Conservation (phyloP, 2,888 invertebrate species). For the Agrotis segetum region DNA sequence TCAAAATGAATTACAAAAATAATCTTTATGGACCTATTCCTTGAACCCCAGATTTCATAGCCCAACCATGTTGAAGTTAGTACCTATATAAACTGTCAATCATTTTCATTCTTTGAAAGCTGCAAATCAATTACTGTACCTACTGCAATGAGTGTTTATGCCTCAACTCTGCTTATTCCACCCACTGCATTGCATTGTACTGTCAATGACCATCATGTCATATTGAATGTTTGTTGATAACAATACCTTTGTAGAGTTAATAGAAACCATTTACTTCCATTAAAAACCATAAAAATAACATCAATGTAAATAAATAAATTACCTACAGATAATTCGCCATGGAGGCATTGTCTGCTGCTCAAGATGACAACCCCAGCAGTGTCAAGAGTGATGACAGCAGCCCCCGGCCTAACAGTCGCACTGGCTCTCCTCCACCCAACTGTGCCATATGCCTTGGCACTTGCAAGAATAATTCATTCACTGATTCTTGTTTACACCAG, state of each 20-base stretch:
- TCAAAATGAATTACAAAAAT: constrained; percentile 25
- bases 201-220: background rate
- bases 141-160: too few relatives aligned
- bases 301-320: background rate
- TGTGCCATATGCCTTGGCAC: constrained; percentile 98
- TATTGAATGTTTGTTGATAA: background rate
- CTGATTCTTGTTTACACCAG: constrained; percentile 97
- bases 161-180: background rate
- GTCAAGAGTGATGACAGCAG: constrained; percentile 88
- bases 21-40: constrained; percentile 2
- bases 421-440: constrained; percentile 94
- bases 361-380: constrained; percentile 84
- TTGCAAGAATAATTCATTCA: constrained; percentile 96
- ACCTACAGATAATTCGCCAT: constrained; percentile 67
- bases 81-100: background rate
- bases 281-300: too few relatives aligned
- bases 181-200: background rate
- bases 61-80: constrained; percentile 1
- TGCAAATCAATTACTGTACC: background rate
- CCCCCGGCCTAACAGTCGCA: constrained; percentile 80
- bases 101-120: background rate
- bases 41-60: constrained; percentile 1
- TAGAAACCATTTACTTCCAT: background rate
- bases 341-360: constrained; percentile 79
- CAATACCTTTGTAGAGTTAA: background rate